Evolutionary conservation across 2,113 vertebrate species (phyloP).

Genomic region (Clarias gariepinus): DNA sequence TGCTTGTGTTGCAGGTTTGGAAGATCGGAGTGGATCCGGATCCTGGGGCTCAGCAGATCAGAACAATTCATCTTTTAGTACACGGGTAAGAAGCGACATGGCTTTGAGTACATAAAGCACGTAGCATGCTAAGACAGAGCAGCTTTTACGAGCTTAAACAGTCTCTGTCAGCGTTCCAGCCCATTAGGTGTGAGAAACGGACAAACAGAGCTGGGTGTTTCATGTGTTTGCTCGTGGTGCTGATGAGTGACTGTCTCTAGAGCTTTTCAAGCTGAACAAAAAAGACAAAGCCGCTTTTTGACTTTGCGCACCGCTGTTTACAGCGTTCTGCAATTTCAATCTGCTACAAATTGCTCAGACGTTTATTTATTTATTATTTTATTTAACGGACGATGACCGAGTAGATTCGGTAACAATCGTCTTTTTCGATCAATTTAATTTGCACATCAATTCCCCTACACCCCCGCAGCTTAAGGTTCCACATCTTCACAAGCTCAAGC

Average conservation of each 20-base stretch:
- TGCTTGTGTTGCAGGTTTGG: slow-evolving; percentile 76
- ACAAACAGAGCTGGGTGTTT: not conserved
- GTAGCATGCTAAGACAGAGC: not conserved
- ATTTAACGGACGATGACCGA: not conserved
- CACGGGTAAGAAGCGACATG: slow-evolving; percentile 77
- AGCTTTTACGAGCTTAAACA: not conserved
- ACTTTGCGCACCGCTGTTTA: not conserved
- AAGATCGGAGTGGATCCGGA: slow-evolving; percentile 83
- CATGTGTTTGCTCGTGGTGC: not conserved
- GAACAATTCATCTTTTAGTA: slow-evolving; percentile 83
- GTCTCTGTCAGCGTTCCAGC: not conserved
- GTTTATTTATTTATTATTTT: not conserved
- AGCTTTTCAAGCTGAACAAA: not conserved
- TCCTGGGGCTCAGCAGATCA: slow-evolving; percentile 87
- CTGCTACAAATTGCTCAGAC: not conserved
- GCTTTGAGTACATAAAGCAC: not conserved
- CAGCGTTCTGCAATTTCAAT: not conserved
- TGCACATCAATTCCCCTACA: not conserved
- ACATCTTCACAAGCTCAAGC: not conserved
- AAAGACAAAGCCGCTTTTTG: not conserved
- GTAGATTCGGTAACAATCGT: not conserved
- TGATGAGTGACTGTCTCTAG: not conserved
- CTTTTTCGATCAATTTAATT: not conserved
- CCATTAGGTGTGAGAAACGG: slow-evolving; percentile 10
- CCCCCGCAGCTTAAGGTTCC: not conserved